A percentile compares a stretch with the other conserved stretches of the same genome.
Evolutionary conservation across 1,140 invertebrate species (phyloP).

Genomic region (Megalonaias nervosa): DNA sequence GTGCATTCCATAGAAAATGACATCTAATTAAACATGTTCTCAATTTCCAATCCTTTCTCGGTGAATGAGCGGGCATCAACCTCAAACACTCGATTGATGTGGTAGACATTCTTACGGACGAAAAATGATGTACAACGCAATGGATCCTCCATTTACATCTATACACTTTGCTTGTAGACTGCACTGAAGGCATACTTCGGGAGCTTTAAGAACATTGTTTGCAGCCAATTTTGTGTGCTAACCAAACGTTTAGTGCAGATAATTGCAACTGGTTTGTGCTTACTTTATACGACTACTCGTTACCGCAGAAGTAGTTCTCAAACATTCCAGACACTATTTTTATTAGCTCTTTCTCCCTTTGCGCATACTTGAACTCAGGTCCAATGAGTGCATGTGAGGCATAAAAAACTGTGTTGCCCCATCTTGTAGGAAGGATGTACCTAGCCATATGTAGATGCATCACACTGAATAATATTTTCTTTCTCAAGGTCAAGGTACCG

Average conservation of each 20-base stretch:
- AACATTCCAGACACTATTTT: constrained; percentile 70
- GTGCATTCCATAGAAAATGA: no score
- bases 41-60: no score
- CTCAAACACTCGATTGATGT: no score
- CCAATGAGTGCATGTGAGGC: constrained; percentile 31
- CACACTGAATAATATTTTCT: constrained; percentile 36
- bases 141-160: no score
- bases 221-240: no score
- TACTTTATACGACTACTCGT: constrained; percentile 39
- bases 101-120: no score
- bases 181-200: no score
- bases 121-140: no score
- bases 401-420: constrained; percentile 34
- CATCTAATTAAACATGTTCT: no score
- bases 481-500: constrained; percentile 29
- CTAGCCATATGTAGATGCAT: constrained; percentile 31
- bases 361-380: constrained; percentile 62
- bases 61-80: no score
- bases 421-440: constrained; percentile 25
- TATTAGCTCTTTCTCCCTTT: constrained; percentile 64
- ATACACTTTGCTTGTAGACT: no score
- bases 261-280: constrained; percentile 65
- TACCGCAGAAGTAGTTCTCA: constrained; percentile 72
- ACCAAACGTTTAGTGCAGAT: constrained; percentile 11
- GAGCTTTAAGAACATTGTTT: no score